Base-by-base conservation (phyloP, 2,797 vertebrate genomes). In the Rhinogobio ventralis region DNA sequence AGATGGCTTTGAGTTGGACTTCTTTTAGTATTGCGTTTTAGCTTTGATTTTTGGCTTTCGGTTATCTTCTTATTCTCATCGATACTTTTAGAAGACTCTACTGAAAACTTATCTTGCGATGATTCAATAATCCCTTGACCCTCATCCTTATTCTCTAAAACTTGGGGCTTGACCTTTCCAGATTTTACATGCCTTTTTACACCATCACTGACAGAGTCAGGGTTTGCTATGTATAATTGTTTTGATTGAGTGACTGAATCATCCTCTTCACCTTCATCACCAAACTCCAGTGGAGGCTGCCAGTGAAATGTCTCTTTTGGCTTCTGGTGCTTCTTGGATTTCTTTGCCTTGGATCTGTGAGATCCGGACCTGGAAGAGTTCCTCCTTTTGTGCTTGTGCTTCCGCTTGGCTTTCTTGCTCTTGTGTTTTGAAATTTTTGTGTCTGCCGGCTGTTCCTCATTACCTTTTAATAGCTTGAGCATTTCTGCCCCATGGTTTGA, bases 271-370 rank as follows among this genome's bases (percentile, higher is more conserved):
- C 97, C 97, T 46, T 99, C 98, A 4, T 99, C 98, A 5, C 95
- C 98, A 15, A 97, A 99, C 92, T 99, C 98, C 2, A 99, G 91
- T 0, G 98, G 98, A 2, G 98, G 98, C 89, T 99, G 98, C 98
- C 98, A 99, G 74, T 97, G 98, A 88, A 99, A 99, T 0, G 90
- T 94, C 86, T 98, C 97, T 87, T 97, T 99, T 83, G 94, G 95
- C 87, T 97, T 99, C 79, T 95, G 96, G 81, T 94, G 94, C 85
- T 96, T 97, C 90, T 97, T 98, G 2, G 96, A 96, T 83, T 97
- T 97, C 88, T 97, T 98, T 0, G 91, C 91, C 84, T 96, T 97
- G 90, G 90, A 92, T 94, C 85, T 94, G 89, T 82, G 94, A 90
- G 83, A 94, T 87, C 89, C 1, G 5, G 88, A 86, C 88, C 94